phyloP scores from a whole-genome alignment of 2,113 vertebrate species.

The Phalacrocorax aristotelis region DNA sequence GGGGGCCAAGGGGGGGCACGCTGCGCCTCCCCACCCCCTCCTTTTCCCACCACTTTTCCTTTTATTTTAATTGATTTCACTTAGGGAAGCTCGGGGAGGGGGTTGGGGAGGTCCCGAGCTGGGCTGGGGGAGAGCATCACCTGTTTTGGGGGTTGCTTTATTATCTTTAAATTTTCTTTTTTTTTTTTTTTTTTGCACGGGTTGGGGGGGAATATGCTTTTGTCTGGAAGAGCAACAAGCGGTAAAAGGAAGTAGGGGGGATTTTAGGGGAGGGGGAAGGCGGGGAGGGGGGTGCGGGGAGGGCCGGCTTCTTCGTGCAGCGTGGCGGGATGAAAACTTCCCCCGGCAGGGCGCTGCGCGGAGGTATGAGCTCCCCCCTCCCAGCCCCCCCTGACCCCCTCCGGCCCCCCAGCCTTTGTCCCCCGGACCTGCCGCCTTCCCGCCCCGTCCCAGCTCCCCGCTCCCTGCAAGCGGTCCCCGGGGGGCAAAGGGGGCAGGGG shows the following conservation, averaged over 20 bases:
- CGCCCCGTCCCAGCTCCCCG: background rate
- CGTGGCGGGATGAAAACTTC: no score
- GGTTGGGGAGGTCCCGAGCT: background rate
- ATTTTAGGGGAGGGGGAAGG: background rate
- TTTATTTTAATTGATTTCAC: rapidly evolving
- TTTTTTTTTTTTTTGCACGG: background rate
- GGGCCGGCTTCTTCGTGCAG: no score
- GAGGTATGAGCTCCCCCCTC: no score
- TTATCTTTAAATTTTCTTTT: no score
- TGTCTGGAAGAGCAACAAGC: background rate
- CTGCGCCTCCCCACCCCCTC: no score
- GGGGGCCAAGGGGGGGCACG: no score
- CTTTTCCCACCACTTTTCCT: background rate
- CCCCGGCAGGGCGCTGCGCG: no score
- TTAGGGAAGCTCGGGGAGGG: background rate
- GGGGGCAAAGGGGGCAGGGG: no score
- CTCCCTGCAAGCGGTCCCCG: background rate
- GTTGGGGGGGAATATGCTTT: background rate
- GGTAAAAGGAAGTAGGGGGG: background rate
- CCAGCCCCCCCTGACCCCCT: background rate
- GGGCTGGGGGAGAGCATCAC: background rate
- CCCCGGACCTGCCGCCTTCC: background rate
- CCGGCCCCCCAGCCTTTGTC: background rate
- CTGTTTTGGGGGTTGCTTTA: background rate
- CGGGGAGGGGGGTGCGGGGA: no score